Evolutionary conservation across 1,140 invertebrate species (phyloP).

Genomic region (Trachymyrmex cornetzi): DNA sequence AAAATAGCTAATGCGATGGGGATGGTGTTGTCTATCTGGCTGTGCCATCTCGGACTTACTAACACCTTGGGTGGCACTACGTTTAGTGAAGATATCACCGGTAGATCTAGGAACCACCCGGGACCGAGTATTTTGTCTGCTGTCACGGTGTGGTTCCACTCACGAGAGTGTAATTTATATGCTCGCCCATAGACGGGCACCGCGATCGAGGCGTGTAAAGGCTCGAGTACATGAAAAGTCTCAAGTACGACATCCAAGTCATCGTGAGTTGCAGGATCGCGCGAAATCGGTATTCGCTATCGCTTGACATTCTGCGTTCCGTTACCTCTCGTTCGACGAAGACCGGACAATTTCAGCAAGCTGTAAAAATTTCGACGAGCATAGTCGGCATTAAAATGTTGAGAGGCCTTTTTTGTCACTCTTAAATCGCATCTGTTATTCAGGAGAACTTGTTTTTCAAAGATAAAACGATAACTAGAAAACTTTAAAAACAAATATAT

Average conservation of each 20-base stretch:
- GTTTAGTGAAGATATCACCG: constrained; percentile 84
- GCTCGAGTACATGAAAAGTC: constrained; percentile 51
- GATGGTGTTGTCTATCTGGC: constrained; percentile 73
- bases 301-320: constrained; percentile 20
- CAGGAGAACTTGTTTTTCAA: not conserved
- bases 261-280: constrained; percentile 47
- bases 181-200: constrained; percentile 52
- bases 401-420: not conserved
- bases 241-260: constrained; percentile 44
- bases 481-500: not conserved
- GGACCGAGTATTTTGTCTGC: constrained; percentile 79
- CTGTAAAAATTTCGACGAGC: not conserved
- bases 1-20: constrained; percentile 80
- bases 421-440: not conserved
- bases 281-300: constrained; percentile 30
- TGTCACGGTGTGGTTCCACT: constrained; percentile 77
- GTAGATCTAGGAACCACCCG: constrained; percentile 79
- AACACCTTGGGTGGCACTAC: constrained; percentile 85
- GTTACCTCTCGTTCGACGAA: not conserved
- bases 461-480: not conserved
- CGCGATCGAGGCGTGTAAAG: constrained; percentile 32
- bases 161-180: constrained; percentile 78
- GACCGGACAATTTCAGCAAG: not conserved
- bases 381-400: not conserved
- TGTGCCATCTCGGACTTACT: constrained; percentile 79